Evolutionary conservation across 2,888 invertebrate genomes (phyloP).

Genomic region (Embidobia sp.): DNA sequence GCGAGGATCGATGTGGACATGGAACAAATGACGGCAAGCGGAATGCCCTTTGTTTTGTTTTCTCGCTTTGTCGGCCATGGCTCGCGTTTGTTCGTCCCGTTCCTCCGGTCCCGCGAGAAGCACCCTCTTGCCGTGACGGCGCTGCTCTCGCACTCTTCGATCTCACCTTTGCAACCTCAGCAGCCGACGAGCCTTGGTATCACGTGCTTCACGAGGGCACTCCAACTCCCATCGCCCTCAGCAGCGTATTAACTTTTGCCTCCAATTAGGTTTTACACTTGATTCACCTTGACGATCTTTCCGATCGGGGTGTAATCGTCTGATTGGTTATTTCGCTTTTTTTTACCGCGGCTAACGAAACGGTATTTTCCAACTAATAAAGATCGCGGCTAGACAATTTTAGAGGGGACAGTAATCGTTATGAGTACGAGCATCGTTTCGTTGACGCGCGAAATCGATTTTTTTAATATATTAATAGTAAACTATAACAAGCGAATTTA

Average conservation of each 20-base stretch:
- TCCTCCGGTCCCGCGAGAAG: too few relatives aligned
- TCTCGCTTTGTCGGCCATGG: constrained; percentile 68
- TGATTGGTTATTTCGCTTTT: constrained; percentile 27
- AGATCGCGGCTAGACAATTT: too few relatives aligned
- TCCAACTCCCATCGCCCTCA: constrained; percentile 69
- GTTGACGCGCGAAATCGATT: too few relatives aligned
- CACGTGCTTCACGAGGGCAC: constrained; percentile 66
- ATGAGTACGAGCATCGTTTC: too few relatives aligned
- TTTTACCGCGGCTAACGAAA: not conserved
- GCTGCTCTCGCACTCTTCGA: constrained; percentile 64
- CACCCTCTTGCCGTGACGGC: constrained; percentile 56
- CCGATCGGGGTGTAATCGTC: constrained; percentile 16
- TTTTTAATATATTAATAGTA: too few relatives aligned
- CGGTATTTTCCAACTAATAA: constrained; percentile 25
- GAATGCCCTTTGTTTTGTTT: constrained; percentile 77
- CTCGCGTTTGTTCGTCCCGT: too few relatives aligned
- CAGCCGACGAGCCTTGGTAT: constrained; percentile 65
- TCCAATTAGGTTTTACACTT: constrained; percentile 48
- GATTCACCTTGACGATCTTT: constrained; percentile 28
- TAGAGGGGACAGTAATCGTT: too few relatives aligned
- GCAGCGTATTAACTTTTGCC: constrained; percentile 58
- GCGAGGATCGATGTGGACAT: constrained; percentile 67
- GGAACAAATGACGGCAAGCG: constrained; percentile 76
- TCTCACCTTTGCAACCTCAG: constrained; percentile 71
- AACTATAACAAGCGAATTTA: too few relatives aligned